Percentiles rank a stretch among this genome's conserved stretches.
These are phyloP conservation scores for Paedocypris sp. DNA, from an alignment of 2,113 vertebrate genomes.

Conservation along the genomic window DNA sequence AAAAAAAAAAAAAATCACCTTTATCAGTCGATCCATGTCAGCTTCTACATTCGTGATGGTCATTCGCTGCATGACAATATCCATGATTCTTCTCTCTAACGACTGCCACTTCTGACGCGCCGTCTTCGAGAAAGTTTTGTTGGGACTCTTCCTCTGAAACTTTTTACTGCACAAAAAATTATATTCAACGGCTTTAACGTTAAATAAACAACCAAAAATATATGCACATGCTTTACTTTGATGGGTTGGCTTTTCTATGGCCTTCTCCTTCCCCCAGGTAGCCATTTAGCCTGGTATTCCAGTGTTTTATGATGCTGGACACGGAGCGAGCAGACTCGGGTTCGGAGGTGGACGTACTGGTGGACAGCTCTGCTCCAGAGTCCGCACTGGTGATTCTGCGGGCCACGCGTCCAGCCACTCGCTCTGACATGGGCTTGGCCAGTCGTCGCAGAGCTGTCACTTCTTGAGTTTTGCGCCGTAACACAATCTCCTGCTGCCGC, in stretches of 20 bases:
- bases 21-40: conserved; percentile 93
- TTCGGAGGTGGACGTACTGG: conserved; percentile 80
- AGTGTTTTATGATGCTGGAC: conserved; percentile 87
- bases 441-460: conserved; percentile 83
- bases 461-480: conserved; percentile 90
- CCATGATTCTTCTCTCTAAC: conserved; percentile 76
- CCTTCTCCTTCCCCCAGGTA: conserved; percentile 68
- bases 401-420: conserved; percentile 65
- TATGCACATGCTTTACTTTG: conserved; percentile 27
- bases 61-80: conserved; percentile 97
- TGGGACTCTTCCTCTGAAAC: conserved; percentile 70
- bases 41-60: conserved; percentile 84
- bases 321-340: conserved; percentile 71
- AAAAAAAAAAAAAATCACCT: conserved; percentile 51
- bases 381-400: conserved; percentile 61
- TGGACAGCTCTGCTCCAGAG: conserved; percentile 76
- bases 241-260: conserved; percentile 43
- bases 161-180: conserved; percentile 85
- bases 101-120: conserved; percentile 92
- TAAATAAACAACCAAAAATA: neutral
- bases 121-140: conserved; percentile 73
- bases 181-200: too few relatives aligned
- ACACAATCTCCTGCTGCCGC: conserved; percentile 86
- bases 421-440: conserved; percentile 85
- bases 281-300: conserved; percentile 84